Conservation (phyloP, 2,888 invertebrate genomes). For the Ceramica pisi region DNA sequence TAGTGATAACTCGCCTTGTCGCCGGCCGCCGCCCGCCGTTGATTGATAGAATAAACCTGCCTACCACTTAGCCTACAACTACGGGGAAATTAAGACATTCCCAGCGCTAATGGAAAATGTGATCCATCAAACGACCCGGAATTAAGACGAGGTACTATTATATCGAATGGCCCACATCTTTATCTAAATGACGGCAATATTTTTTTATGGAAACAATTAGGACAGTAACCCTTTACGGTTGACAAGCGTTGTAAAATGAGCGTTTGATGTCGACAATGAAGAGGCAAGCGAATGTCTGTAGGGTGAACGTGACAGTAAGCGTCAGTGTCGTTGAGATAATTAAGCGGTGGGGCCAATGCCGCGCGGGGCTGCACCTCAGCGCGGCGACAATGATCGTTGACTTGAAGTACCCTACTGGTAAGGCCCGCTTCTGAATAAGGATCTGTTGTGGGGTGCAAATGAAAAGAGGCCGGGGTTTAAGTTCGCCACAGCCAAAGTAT, state of each 20-base stretch:
- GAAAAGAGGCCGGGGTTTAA: constrained; percentile 29
- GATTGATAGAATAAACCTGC: constrained; percentile 84
- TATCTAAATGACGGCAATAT: constrained; percentile 79
- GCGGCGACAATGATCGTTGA: constrained; percentile 83
- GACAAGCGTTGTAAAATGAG: constrained; percentile 71
- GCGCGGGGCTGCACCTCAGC: constrained; percentile 72
- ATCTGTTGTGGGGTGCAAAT: constrained; percentile 69
- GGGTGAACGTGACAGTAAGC: constrained; percentile 72
- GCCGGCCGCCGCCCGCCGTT: constrained; percentile 68
- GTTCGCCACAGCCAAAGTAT: neutral
- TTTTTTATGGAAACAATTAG: constrained; percentile 80
- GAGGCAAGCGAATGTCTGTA: constrained; percentile 67
- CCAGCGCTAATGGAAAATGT: constrained; percentile 84
- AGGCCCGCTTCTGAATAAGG: constrained; percentile 74
- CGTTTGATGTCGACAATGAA: constrained; percentile 68
- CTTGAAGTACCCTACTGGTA: constrained; percentile 79
- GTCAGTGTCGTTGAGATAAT: constrained; percentile 78
- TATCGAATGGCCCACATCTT: constrained; percentile 71
- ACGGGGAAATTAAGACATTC: constrained; percentile 84
- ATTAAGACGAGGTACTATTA: constrained; percentile 77
- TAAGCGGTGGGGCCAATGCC: constrained; percentile 73
- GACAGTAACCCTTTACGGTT: constrained; percentile 68
- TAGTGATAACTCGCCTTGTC: constrained; percentile 79
- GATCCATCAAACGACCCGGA: constrained; percentile 83
- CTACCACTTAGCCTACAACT: constrained; percentile 81